Evolutionary conservation across 2,797 vertebrate genomes (phyloP).

Genomic region (Diglossa cyanea): DNA sequence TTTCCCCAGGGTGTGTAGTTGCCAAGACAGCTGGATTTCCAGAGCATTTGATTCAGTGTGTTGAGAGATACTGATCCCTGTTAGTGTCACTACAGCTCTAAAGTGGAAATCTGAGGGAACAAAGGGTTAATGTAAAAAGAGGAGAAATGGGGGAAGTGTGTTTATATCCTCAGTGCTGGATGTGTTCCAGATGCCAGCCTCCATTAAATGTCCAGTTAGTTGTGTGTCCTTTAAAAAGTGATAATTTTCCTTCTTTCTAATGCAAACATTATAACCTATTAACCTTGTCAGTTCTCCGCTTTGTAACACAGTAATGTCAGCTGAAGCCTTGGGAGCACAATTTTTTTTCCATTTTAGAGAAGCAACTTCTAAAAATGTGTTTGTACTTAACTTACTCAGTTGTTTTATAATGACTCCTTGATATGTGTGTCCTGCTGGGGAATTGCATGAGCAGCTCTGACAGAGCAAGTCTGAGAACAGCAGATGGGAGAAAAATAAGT

Average conservation of each 20-base stretch:
- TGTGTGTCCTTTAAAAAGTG: background rate
- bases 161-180: background rate
- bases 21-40: constrained; percentile 1
- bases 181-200: background rate
- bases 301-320: background rate
- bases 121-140: background rate
- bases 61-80: background rate
- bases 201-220: background rate
- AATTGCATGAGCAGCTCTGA: background rate
- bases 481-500: background rate
- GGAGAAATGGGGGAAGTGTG: background rate
- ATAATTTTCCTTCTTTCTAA: background rate
- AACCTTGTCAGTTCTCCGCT: background rate
- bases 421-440: background rate
- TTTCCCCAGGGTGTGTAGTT: background rate
- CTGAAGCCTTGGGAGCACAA: background rate
- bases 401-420: background rate
- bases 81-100: background rate
- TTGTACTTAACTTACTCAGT: background rate
- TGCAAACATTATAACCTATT: background rate
- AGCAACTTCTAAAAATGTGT: background rate
- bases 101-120: background rate
- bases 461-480: background rate
- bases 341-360: background rate
- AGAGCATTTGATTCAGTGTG: background rate